Evolutionary conservation across 2,797 vertebrate genomes (phyloP).

Genomic region (Acanthurus tractus): DNA sequence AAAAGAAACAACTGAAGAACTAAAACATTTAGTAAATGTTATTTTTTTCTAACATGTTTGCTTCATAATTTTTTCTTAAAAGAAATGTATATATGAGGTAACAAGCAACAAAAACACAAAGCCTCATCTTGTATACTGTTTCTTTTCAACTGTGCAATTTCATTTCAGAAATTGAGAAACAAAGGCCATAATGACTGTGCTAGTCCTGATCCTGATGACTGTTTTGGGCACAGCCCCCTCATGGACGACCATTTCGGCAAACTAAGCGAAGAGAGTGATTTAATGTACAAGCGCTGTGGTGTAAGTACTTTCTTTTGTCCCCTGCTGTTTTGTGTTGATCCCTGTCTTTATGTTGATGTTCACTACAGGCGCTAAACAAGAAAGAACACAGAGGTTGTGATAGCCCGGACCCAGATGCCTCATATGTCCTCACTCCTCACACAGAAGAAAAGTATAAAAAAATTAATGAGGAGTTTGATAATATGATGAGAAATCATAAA

Average conservation of each 20-base stretch:
- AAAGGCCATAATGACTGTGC: slow-evolving; percentile 99
- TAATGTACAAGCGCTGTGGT: slow-evolving; percentile 99
- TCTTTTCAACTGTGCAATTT: slow-evolving; percentile 98
- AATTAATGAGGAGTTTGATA: slow-evolving; percentile 99
- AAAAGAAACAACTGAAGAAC: slow-evolving; percentile 1
- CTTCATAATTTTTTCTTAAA: slow-evolving; percentile 6
- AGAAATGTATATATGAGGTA: slow-evolving; percentile 34
- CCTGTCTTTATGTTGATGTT: slow-evolving; percentile 99
- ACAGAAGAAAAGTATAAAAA: slow-evolving; percentile 99
- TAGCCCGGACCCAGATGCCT: slow-evolving; percentile 99
- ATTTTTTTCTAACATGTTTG: slow-evolving; percentile 12
- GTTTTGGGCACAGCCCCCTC: slow-evolving; percentile 99
- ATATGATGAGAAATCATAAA: slow-evolving; percentile 99
- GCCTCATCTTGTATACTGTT: slow-evolving; percentile 67
- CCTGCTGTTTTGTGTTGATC: slow-evolving; percentile 98
- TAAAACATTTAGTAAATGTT: slow-evolving; percentile 1
- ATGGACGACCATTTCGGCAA: slow-evolving; percentile 99
- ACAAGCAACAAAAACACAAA: slow-evolving; percentile 51
- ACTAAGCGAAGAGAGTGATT: slow-evolving; percentile 99
- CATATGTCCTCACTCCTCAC: slow-evolving; percentile 99
- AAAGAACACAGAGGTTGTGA: slow-evolving; percentile 99
- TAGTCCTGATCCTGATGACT: slow-evolving; percentile 99
- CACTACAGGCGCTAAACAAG: slow-evolving; percentile 99
- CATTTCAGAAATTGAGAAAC: slow-evolving; percentile 99
- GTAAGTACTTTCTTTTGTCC: slow-evolving; percentile 96